Percentiles rank a stretch among this genome's conserved stretches.
phyloP scores from a whole-genome alignment of 2,113 vertebrate genomes.

The Lichenostomus cassidix region DNA sequence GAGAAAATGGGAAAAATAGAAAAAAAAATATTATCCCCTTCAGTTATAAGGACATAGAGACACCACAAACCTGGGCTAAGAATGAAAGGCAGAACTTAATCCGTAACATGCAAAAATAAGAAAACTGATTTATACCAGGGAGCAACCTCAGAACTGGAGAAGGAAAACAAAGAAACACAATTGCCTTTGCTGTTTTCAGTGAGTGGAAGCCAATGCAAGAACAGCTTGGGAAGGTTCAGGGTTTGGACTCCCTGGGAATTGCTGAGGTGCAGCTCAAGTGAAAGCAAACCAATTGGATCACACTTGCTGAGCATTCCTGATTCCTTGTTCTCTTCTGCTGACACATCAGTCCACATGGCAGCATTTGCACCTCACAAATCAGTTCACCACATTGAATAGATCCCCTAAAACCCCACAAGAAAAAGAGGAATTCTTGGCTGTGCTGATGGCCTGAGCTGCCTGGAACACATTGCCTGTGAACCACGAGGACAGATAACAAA shows the following conservation, averaged over 20 bases:
- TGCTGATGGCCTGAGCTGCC: neutral
- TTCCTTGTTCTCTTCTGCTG: neutral
- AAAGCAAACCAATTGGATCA: neutral
- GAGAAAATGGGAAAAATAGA: neutral
- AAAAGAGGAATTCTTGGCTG: neutral
- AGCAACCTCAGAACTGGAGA: neutral
- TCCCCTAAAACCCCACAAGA: neutral
- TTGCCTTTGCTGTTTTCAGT: neutral
- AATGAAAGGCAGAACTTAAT: neutral
- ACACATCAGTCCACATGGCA: neutral
- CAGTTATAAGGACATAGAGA: neutral
- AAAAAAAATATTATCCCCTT: neutral
- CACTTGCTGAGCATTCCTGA: neutral
- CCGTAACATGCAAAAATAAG: neutral
- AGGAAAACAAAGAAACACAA: neutral
- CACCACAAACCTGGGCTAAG: neutral
- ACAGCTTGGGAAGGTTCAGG: neutral
- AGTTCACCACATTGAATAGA: neutral
- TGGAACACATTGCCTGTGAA: neutral
- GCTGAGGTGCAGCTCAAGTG: neutral
- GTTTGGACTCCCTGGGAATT: neutral
- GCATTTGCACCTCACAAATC: neutral
- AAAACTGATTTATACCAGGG: neutral
- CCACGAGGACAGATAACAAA: neutral
- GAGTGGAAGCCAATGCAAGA: neutral